A percentile compares a stretch with the other conserved stretches of the same genome.
These are phyloP conservation scores for Brachionus koreanus DNA, from an alignment of 1,140 invertebrate genomes.

Conservation along the genomic window DNA sequence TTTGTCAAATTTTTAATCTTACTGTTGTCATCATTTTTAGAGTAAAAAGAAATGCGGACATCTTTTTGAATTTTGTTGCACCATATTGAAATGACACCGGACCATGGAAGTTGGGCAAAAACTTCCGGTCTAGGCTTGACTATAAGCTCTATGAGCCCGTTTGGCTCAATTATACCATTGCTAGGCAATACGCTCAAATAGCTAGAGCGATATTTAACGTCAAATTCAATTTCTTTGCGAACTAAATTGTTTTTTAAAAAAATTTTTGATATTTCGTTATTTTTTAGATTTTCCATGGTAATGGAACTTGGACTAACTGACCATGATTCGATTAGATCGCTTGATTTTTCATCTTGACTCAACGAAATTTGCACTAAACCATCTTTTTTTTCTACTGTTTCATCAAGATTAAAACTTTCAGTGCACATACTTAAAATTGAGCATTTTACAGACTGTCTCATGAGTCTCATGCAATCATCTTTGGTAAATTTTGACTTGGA, in stretches of 20 bases:
- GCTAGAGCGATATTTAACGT: not conserved
- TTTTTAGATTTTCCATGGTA: not conserved
- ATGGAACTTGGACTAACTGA: slow-evolving; percentile 12
- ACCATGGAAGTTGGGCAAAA: not conserved
- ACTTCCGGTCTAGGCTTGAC: not conserved
- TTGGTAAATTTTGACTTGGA: not conserved
- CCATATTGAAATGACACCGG: slow-evolving; percentile 14
- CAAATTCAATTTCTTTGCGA: slow-evolving; percentile 4
- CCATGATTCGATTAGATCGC: not conserved
- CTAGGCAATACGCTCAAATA: slow-evolving; percentile 22
- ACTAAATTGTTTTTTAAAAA: slow-evolving; percentile 3
- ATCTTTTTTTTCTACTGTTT: slow-evolving; percentile 4
- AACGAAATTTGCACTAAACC: not conserved
- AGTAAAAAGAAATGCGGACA: not conserved
- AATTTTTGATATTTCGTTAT: slow-evolving; percentile 2
- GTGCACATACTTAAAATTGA: not conserved
- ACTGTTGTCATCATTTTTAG: not conserved
- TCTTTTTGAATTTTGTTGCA: slow-evolving; percentile 35
- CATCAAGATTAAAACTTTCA: slow-evolving; percentile 14
- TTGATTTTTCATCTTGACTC: not conserved
- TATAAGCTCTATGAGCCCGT: not conserved
- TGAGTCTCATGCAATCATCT: not conserved
- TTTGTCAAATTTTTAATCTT: slow-evolving; percentile 28
- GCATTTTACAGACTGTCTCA: not conserved
- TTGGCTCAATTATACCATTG: slow-evolving; percentile 10